Conservation (phyloP, 2,888 invertebrate genomes). For the Parnassius mnemosyne region DNA sequence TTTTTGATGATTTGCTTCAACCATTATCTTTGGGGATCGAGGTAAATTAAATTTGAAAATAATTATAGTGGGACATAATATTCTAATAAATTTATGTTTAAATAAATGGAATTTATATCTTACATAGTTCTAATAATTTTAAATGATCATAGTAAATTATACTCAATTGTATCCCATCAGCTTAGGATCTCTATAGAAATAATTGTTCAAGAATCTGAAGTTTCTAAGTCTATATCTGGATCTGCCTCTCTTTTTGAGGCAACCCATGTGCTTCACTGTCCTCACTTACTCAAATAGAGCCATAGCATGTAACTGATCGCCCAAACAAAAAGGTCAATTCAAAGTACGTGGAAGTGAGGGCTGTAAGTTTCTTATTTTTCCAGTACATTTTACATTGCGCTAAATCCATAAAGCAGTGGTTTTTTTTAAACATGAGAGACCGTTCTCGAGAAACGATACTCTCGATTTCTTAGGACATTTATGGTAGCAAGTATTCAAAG, state of each 20-base stretch:
- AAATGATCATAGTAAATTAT: background rate
- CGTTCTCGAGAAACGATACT: constrained; percentile 56
- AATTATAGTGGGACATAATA: too few relatives aligned
- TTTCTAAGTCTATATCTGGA: constrained; percentile 51
- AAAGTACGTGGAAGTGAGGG: constrained; percentile 52
- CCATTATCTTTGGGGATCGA: too few relatives aligned
- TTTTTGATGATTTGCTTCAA: too few relatives aligned
- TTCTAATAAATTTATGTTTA: too few relatives aligned
- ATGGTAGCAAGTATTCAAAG: constrained; percentile 58
- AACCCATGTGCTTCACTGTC: constrained; percentile 67
- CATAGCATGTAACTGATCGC: constrained; percentile 51
- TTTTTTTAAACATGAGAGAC: constrained; percentile 61
- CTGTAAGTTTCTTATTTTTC: constrained; percentile 53
- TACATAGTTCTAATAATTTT: too few relatives aligned
- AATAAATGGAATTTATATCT: too few relatives aligned
- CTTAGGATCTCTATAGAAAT: constrained; percentile 42
- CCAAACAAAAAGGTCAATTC: constrained; percentile 65
- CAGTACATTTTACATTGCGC: constrained; percentile 67
- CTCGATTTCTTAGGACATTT: constrained; percentile 65
- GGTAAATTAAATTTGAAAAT: too few relatives aligned
- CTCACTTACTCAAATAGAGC: constrained; percentile 57
- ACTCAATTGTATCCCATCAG: too few relatives aligned
- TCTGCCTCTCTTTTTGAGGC: constrained; percentile 55
- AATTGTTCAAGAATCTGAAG: constrained; percentile 53
- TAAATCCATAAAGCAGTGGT: constrained; percentile 69